Base-by-base conservation (phyloP, 2,888 invertebrate species). In the Drosophila pegasa region DNA sequence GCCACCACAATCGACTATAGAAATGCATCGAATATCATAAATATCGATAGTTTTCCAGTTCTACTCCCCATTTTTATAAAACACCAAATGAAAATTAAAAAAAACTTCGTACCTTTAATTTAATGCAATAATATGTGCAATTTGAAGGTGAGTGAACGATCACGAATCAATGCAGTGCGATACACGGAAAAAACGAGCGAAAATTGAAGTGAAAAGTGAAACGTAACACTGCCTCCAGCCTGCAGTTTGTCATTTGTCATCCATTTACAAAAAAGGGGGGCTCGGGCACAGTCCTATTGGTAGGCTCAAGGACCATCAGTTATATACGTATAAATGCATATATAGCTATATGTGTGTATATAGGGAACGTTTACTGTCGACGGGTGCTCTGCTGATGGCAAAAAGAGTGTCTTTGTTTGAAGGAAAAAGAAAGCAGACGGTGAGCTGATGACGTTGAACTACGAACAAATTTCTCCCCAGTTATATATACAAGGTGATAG, bases 51-150 rank as follows among this genome's bases (percentile, higher is more conserved):
- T 61, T 71, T 61, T 65, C 37, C 76, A 67, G 78, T 63, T 78
- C 62, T 67, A 71, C 76, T 80, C 80, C 83, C 78, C 76, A 78
- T 78, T 76, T 76, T 75, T 71, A 62, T 64, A 71, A 82, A 82
- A 59, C 74, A 58, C 78, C 80, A 80, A 80, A 83, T 81, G 76
- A 87, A 79, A 85, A 80, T 78, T 81, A 83, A 81, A 75, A 82
- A 75, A 83, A 79, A 80, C 75, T 86, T 85, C 68, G 75, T 79
- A 87, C 79, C 80, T 82, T 78, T 76, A 87, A 88, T 80, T 80
- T 76, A 87, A 87, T 88, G 84, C 81, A 89, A 81, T 90, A 90
- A 90, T 90, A 90, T 90, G 90, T 90, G 83, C 89, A 90, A 90
- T 87, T 89, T 90, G 89, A 90, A 90, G 90, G 90, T 90, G 89